Conservation (phyloP, 1,140 invertebrate species). For the Stenopsyche tienmushanensis region DNA sequence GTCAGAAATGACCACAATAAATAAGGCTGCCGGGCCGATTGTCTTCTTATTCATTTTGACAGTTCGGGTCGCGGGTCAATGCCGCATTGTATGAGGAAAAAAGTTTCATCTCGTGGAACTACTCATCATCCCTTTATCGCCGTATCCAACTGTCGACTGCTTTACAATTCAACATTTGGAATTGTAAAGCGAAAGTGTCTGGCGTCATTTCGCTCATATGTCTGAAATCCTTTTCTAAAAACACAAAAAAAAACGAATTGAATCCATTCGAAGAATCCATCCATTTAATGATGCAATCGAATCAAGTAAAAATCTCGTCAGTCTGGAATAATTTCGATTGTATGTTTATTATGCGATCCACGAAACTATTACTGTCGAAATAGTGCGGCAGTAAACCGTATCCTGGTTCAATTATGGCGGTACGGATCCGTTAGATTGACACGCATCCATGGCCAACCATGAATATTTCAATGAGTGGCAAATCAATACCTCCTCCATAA, state of each 20-base stretch:
- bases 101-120: too few species aligned
- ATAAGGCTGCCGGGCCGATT: conserved; percentile 18
- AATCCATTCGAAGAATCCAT: background rate
- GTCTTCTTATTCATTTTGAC: conserved; percentile 17
- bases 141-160: too few species aligned
- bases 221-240: too few species aligned
- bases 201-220: background rate
- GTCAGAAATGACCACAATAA: conserved; percentile 37
- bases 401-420: conserved; percentile 26
- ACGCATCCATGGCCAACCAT: conserved; percentile 32
- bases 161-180: too few species aligned
- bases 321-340: too few species aligned
- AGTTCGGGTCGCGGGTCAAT: conserved; percentile 1
- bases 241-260: too few species aligned
- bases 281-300: too few species aligned
- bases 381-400: conserved; percentile 3
- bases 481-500: conserved; percentile 16
- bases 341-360: conserved; percentile 15
- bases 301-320: too few species aligned
- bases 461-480: conserved; percentile 33
- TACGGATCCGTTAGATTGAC: conserved; percentile 27
- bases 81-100: too few species aligned
- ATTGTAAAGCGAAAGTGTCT: background rate
- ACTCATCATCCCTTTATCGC: too few species aligned
- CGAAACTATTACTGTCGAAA: background rate